phyloP scores from a whole-genome alignment of 2,113 vertebrate genomes.

The Petroica traversi region DNA sequence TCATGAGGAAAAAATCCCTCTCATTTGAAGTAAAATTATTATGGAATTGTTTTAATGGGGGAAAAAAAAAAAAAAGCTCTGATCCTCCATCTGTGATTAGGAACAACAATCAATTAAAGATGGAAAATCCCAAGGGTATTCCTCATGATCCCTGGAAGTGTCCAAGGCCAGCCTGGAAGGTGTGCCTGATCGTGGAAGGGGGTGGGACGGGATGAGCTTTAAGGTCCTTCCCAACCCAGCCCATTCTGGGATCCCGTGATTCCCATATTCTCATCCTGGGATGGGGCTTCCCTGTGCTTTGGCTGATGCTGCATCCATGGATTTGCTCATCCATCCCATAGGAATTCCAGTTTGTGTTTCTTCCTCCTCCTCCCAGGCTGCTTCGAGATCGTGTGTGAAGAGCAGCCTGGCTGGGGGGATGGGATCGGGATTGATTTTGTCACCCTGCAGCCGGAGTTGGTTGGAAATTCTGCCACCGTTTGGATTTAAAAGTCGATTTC shows the following conservation, averaged over 20 bases:
- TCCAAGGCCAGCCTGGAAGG: not conserved
- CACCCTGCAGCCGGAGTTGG: not conserved
- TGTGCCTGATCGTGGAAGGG: not conserved
- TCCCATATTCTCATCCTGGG: not conserved
- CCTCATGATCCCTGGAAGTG: not conserved
- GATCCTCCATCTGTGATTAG: too few species aligned
- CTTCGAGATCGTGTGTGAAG: rapidly evolving
- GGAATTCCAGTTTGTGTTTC: not conserved
- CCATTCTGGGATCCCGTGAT: not conserved
- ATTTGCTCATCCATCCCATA: not conserved
- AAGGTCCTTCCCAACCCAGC: not conserved
- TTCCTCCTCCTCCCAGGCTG: not conserved
- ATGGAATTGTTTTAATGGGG: too few species aligned
- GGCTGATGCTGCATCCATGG: not conserved
- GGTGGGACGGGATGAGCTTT: not conserved
- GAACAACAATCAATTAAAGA: too few species aligned
- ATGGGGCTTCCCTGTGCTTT: not conserved
- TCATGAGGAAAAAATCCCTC: too few species aligned
- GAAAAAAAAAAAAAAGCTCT: too few species aligned
- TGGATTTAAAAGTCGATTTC: not conserved
- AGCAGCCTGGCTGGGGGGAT: not conserved
- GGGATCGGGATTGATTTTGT: not conserved
- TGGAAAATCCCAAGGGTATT: too few species aligned
- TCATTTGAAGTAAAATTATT: too few species aligned
- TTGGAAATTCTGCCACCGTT: not conserved